These are phyloP conservation scores for Archips xylosteana DNA, from an alignment of 2,888 invertebrate species.

Conservation along the genomic window DNA sequence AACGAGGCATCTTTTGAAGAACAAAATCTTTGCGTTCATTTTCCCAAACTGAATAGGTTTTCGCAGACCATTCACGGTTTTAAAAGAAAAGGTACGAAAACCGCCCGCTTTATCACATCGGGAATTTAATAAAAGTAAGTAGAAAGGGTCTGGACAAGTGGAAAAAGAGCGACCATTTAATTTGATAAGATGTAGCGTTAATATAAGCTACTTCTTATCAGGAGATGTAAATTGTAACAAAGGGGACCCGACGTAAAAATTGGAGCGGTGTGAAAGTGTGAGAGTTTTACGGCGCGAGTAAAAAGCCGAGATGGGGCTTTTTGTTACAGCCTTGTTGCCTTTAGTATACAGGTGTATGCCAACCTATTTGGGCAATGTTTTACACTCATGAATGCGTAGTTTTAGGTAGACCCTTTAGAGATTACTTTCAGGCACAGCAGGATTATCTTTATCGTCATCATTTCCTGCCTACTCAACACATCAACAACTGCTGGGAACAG, in stretches of 20 bases:
- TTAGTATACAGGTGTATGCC: conserved; percentile 30
- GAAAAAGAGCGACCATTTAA: conserved; percentile 35
- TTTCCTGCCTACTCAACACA: too few relatives aligned
- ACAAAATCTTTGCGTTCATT: neutral
- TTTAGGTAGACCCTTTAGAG: conserved; percentile 1
- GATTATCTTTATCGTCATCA: too few relatives aligned
- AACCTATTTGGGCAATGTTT: conserved; percentile 21
- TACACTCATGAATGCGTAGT: conserved; percentile 1
- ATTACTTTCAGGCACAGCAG: too few relatives aligned
- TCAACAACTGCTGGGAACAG: too few relatives aligned
- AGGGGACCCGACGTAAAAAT: conserved; percentile 24
- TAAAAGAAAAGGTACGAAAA: conserved; percentile 26
- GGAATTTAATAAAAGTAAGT: conserved; percentile 34
- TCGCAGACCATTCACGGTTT: conserved; percentile 5
- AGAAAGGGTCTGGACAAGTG: conserved; percentile 27
- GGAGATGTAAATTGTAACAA: conserved; percentile 27
- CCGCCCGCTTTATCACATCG: conserved; percentile 25
- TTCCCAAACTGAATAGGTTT: conserved; percentile 1
- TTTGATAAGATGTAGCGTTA: conserved; percentile 16
- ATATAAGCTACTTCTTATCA: conserved; percentile 32
- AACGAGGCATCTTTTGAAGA: neutral
- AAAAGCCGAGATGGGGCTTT: conserved; percentile 26
- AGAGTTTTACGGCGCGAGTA: conserved; percentile 39
- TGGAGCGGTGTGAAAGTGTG: conserved; percentile 24
- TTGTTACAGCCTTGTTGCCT: conserved; percentile 23